Evolutionary conservation across 53 echinoderm and acorn worm genomes (phyloP).

Genomic region (Temnopleurus reevesii): DNA sequence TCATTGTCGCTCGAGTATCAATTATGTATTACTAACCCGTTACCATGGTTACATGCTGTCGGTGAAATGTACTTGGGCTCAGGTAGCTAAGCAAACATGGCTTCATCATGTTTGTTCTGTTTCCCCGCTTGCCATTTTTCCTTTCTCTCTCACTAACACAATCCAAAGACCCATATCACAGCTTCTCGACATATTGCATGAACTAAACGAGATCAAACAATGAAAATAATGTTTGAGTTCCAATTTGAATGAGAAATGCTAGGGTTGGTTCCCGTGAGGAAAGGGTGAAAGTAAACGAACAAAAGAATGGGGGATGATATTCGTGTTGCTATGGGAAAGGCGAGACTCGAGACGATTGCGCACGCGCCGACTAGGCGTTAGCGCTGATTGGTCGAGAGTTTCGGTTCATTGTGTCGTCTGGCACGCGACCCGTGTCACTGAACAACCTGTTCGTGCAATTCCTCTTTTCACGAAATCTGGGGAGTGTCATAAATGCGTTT

Average conservation of each 20-base stretch:
- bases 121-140: not conserved
- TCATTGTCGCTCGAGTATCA: not conserved
- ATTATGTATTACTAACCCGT: not conserved
- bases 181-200: constrained; percentile 3
- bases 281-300: not conserved
- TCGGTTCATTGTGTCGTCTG: constrained; percentile 27
- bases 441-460: constrained; percentile 29
- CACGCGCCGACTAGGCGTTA: not conserved
- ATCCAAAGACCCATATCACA: not conserved
- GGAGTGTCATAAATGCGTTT: not conserved
- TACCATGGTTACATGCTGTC: not conserved
- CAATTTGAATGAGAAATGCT: constrained; percentile 5
- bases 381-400: constrained; percentile 56
- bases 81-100: constrained; percentile 47
- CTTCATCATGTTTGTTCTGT: constrained; percentile 23
- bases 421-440: not conserved
- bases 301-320: not conserved
- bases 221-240: not conserved
- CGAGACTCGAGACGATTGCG: constrained; percentile 15
- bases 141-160: not conserved
- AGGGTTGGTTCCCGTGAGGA: not conserved
- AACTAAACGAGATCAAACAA: not conserved
- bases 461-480: not conserved
- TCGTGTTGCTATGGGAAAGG: constrained; percentile 31
- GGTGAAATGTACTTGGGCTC: constrained; percentile 4